Evolutionary conservation across 2,113 vertebrate species (phyloP), one percentile per base, ranked within the genome.

Genomic region (Megaceryle maxima): DNA sequence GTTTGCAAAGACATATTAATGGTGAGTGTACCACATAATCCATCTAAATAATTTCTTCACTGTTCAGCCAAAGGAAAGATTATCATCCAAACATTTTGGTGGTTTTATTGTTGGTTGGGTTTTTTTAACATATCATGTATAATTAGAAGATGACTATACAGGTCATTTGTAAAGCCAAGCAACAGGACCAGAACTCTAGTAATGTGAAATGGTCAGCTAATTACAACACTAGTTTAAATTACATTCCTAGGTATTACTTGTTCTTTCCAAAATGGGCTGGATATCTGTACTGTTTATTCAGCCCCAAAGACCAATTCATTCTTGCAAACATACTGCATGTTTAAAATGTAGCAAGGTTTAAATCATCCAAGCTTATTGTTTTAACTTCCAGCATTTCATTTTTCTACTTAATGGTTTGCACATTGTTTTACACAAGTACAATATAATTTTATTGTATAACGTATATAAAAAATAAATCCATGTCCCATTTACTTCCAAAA

Each of bases 321-420:
- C 83, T 80, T 95, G 89, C 87, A 96, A 97, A 96, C 87, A 79
- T 94, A 97, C 59, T 96, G 75, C 84, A 84, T 39, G 25, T 94
- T 96, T 97, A 94, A 96, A 97, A 91, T 57, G 55, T 76, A 94
- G 41, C 70, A 93, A 93, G 73, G 56, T 90, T 95, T 95, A 96
- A 97, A 96, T 96, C 56, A 95, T 78, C 57, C 41, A 88, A 81
- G 60, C 59, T 93, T 94, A 90, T 78, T 97, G 70, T 94, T 96
- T 89, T 95, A 96, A 96, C 56, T 92, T 94, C 46, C 80, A 97
- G 74, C 63, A 90, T 96, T 90, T 94, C 79, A 88, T 91, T 96
- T 90, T 84, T 91, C 55, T 84, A 37, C 67, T 95, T 96, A 95
- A 97, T 96, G 80, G 79, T 74, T 95, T 93, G 85, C 88, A 95